Evolutionary conservation across 2,113 vertebrate species (phyloP).

Genomic region (Pterocles burchelli): DNA sequence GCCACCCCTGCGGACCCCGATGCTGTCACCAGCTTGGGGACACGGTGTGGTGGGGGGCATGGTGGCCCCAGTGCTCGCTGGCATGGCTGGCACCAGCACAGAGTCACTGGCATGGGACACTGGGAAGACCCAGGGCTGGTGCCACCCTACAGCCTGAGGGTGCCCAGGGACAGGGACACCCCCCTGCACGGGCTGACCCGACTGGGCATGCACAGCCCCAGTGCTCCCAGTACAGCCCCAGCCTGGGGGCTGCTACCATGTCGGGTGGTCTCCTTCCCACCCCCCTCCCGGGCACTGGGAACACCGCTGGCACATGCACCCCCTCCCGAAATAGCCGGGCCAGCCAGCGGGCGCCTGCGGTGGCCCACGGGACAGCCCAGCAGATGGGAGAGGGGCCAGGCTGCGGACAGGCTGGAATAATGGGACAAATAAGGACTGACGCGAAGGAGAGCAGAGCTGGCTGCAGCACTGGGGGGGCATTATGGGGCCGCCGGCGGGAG

Average conservation of each 20-base stretch:
- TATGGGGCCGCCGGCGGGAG: rapidly evolving
- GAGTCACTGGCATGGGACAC: too few relatives aligned
- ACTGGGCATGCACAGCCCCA: too few relatives aligned
- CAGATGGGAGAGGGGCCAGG: background rate
- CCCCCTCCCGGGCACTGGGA: background rate
- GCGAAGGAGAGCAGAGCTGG: background rate
- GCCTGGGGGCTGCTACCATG: too few relatives aligned
- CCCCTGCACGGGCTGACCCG: too few relatives aligned
- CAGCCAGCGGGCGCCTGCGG: rapidly evolving
- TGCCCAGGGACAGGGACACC: too few relatives aligned
- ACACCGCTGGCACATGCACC: background rate
- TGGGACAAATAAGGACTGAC: background rate
- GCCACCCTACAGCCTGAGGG: background rate
- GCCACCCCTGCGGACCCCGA: too few relatives aligned
- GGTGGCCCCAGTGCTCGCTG: too few relatives aligned
- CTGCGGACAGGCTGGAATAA: background rate
- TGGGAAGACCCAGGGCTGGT: too few relatives aligned
- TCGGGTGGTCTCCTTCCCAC: background rate
- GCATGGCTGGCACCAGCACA: too few relatives aligned
- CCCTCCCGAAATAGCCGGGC: background rate
- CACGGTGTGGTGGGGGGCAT: too few relatives aligned
- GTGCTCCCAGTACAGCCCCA: too few relatives aligned
- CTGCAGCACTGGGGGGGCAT: background rate
- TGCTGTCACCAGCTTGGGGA: too few relatives aligned
- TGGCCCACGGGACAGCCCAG: background rate